Base-by-base conservation (phyloP, 1,140 invertebrate species). In the Oreohelix idahoensis region DNA sequence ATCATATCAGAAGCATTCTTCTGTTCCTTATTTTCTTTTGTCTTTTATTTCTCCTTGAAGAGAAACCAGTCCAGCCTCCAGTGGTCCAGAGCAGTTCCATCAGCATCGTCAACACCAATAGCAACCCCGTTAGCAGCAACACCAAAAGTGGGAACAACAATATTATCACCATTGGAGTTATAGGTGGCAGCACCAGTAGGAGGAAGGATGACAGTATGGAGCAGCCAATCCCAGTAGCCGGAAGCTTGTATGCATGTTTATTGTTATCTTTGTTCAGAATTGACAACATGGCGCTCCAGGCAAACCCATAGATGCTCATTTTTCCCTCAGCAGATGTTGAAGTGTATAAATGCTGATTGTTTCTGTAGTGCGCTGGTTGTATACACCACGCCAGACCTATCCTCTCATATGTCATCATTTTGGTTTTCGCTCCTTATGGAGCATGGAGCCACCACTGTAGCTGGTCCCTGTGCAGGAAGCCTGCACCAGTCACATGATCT, bases 121-220 rank as follows among this genome's bases (percentile, higher is more conserved):
- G 17, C 78, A 79, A n/a, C 36, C 38, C 17, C 58, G 36, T 20
- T 58, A 74, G 36, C 17, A 82, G 23, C 69, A 70, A 2, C 45
- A 49, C 5, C 45, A 32, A 1, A 8, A 81, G 42, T 35, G 29
- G 29, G 13, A 82, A 69, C 49, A 74, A 32, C 42, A 82, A 63
- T 32, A 82, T 82, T 36, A 66, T 63, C 35, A 66, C 58, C 15
- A 82, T 82, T 42, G 79, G 79, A 32, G 51, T 49, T 36, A 79
- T 79, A 26, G 79, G 79, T 45, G 80, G 80, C 36, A 53, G 45
- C 70, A 58, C 38, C n/a, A 82, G 45, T 38, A 51, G 80, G 13
- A 42, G 80, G 15, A 82, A 63, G 39, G 71, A 82, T 17, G 80
- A 82, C 42, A 58, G 39, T 32, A 17, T 53, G 29, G 70, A 82